A percentile compares a stretch with the other conserved stretches of the same genome.
Conservation (phyloP, 2,797 vertebrate genomes). For the Crypturellus tataupa region DNA sequence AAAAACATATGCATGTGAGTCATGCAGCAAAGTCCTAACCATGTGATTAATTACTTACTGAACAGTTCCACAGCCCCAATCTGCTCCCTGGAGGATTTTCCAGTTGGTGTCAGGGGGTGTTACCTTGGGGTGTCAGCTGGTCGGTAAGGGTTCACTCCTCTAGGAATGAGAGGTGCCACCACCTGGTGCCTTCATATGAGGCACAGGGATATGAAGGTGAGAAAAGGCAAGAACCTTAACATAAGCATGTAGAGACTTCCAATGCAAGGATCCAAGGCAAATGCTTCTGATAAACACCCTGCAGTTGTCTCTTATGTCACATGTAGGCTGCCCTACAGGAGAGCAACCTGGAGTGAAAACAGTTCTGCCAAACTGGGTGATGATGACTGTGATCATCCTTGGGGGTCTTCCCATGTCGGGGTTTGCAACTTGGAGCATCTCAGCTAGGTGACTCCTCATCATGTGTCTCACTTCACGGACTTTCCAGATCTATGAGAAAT, state of each 20-base stretch:
- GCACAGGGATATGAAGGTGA: not conserved
- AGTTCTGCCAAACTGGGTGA: not conserved
- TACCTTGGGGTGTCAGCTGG: not conserved
- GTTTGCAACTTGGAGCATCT: not conserved
- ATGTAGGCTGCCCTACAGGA: not conserved
- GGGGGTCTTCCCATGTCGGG: not conserved
- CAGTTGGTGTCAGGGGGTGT: fast-evolving
- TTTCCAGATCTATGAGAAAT: not conserved
- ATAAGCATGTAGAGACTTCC: not conserved
- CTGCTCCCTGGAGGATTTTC: not conserved
- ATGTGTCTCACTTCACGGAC: not conserved
- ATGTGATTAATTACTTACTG: not conserved
- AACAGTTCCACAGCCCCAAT: not conserved
- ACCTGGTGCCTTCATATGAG: not conserved
- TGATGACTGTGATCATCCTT: not conserved
- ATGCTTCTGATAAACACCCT: not conserved
- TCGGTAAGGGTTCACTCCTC: not conserved
- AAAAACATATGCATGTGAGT: not conserved
- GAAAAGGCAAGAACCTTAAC: not conserved
- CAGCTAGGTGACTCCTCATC: not conserved
- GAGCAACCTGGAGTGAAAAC: not conserved
- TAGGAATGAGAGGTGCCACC: fast-evolving
- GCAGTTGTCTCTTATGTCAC: not conserved
- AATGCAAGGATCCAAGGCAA: not conserved
- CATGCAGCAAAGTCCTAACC: not conserved